phyloP scores from a whole-genome alignment of 2,797 vertebrate species.

The Taenioides sp. region DNA sequence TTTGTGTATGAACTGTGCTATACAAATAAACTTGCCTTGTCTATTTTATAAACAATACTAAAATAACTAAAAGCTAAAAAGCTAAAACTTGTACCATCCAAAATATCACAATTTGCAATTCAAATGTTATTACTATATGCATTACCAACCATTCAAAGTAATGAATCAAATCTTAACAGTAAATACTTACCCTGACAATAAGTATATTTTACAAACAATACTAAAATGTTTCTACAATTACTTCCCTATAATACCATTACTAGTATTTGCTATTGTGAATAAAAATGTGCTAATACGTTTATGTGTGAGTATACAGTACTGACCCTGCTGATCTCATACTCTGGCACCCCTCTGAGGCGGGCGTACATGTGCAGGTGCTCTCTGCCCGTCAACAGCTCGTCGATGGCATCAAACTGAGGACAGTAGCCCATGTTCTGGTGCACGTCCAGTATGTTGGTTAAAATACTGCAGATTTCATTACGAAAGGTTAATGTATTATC shows the following conservation, averaged over 20 bases:
- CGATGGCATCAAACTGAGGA: constrained; percentile 92
- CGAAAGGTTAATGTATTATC: neutral
- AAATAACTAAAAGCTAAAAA: neutral
- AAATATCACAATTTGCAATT: too few species aligned
- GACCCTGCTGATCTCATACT: constrained; percentile 86
- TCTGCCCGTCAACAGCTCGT: constrained; percentile 90
- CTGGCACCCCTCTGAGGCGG: constrained; percentile 87
- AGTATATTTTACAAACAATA: neutral
- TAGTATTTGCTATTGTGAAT: too few species aligned
- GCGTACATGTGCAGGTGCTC: constrained; percentile 92
- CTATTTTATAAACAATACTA: neutral
- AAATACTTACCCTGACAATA: too few species aligned
- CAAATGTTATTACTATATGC: too few species aligned
- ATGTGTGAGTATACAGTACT: constrained; percentile 13
- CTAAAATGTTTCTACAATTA: too few species aligned
- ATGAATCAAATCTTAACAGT: too few species aligned
- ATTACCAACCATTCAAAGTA: too few species aligned
- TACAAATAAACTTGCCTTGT: too few species aligned
- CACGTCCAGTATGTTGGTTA: constrained; percentile 86
- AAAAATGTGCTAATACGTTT: too few species aligned
- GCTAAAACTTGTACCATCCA: too few species aligned
- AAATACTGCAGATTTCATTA: constrained; percentile 73
- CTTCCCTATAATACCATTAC: neutral
- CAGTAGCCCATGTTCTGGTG: constrained; percentile 97
- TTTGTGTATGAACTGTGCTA: too few species aligned